A percentile compares a stretch with the other conserved stretches of the same genome.
Conservation (phyloP, 2,888 invertebrate genomes). For the Aromia moschata region DNA sequence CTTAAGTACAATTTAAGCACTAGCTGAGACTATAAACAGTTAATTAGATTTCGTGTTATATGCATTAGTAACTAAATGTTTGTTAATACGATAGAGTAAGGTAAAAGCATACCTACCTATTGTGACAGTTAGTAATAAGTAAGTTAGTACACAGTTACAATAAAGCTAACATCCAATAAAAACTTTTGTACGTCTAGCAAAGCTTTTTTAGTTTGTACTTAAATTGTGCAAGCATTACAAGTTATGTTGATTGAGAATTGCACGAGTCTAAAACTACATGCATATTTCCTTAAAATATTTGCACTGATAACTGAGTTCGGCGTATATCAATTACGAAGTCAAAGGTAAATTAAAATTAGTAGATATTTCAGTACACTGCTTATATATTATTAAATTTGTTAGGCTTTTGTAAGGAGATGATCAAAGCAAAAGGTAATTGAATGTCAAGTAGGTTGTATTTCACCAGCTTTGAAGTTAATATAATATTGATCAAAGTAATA, state of each 20-base stretch:
- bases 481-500: no score
- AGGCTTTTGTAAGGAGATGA: no score
- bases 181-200: neutral
- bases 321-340: no score
- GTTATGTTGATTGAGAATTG: neutral
- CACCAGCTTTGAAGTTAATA: no score
- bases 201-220: neutral
- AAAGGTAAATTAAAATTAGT: no score
- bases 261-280: neutral
- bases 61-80: neutral
- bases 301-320: no score
- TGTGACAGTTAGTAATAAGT: neutral
- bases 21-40: neutral
- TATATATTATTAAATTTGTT: no score
- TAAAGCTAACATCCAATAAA: conserved; percentile 2
- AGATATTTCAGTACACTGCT: no score
- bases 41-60: neutral
- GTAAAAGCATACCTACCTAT: neutral
- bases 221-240: neutral
- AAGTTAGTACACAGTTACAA: neutral
- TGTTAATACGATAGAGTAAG: neutral
- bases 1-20: conserved; percentile 18
- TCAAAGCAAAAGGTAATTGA: no score
- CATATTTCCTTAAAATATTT: no score
- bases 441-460: no score